A percentile compares a stretch with the other conserved stretches of the same genome.
These are phyloP conservation scores for Gorsachius magnificus DNA, from an alignment of 2,797 vertebrate genomes.

Conservation along the genomic window DNA sequence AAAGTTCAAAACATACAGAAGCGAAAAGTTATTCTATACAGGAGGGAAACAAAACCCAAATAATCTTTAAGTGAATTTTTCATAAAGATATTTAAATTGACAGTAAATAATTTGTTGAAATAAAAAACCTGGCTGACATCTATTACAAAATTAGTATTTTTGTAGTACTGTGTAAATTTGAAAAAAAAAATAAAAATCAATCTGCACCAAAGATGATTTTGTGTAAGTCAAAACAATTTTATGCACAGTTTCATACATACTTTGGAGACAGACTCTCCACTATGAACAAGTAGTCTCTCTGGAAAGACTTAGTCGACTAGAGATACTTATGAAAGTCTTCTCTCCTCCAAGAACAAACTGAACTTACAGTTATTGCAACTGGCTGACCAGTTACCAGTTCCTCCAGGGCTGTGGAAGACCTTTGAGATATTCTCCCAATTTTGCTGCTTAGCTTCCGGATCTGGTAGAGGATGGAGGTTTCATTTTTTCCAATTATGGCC, in stretches of 20 bases:
- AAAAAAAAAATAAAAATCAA: neutral
- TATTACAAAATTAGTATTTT: neutral
- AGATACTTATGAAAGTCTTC: neutral
- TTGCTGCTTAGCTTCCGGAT: neutral
- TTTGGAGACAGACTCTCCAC: neutral
- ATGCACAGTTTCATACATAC: neutral
- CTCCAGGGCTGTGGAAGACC: neutral
- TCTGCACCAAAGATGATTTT: neutral
- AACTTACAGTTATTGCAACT: neutral
- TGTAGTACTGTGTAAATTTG: neutral
- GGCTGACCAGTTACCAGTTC: neutral
- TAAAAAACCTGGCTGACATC: neutral
- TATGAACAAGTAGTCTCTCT: neutral
- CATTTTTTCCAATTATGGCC: neutral
- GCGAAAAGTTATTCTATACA: neutral
- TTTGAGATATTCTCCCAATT: neutral
- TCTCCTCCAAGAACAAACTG: neutral
- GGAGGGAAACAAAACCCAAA: neutral
- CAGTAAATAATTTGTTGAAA: neutral
- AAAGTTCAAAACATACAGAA: neutral
- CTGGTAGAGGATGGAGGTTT: neutral
- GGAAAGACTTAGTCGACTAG: neutral
- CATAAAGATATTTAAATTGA: neutral
- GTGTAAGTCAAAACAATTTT: neutral
- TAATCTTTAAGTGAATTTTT: neutral